Base-by-base conservation (phyloP, 2,888 invertebrate genomes). In the Synanthedon myopaeformis region DNA sequence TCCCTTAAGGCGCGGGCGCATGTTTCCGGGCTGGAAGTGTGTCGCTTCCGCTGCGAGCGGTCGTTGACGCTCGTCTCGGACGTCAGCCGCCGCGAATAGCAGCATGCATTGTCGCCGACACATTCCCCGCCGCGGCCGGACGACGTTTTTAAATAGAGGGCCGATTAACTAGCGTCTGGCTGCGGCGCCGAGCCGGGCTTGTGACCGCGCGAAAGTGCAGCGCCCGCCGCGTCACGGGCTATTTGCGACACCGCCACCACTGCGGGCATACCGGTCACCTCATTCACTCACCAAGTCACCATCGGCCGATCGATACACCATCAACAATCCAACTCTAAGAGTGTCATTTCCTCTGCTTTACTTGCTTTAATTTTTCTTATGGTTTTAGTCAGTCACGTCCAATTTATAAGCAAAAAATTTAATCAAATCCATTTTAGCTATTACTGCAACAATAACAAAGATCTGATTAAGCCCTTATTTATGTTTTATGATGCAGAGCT, bases 21-120 rank as follows among this genome's bases (percentile, higher is more conserved):
- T 74, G 77, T 82, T 87, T 87, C 86, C 86, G 86, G 85, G 83
- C 83, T 85, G 85, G 85, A 85, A 86, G 85, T 85, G 81, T 82
- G 83, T 76, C 83, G 84, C 81, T 87, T 86, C 86, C 86, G 86
- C 74, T 74, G 79, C 74, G 74, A 71, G 79, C 83, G 86, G 85
- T 85, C 86, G 81, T 84, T 85, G 85, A 84, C 85, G 81, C 78
- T 73, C 72, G 70, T 52, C 54, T 72, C 78, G 79, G 77, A 77
- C 81, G 81, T 80, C 82, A 56, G 54, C 55, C 58, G 55, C 58
- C 51, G 55, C 52, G 55, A 55, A 55, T 57, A 54, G 57, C 56
- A 23, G 51, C 52, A 55, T 56, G 56, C 58, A 57, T 56, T 57
- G 57, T 58, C 57, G 56, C 57, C 55, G 57, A 80, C 74, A 84